Evolutionary conservation across 2,888 invertebrate species (phyloP), one percentile per base, ranked within the genome.

Genomic region (Diplazon laetatorius): DNA sequence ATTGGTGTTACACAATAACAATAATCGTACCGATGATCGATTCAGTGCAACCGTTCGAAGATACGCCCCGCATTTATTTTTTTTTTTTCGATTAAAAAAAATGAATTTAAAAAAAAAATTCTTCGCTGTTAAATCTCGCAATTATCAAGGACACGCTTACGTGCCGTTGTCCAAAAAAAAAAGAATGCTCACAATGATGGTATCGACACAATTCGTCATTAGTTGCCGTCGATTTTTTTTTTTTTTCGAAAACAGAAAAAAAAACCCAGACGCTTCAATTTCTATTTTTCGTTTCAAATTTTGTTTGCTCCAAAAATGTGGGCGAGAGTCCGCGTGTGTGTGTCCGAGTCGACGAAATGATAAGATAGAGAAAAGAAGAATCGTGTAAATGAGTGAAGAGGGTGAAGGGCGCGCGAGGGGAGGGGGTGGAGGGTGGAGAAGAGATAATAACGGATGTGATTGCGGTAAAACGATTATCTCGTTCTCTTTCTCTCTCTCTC

Each of bases 301-400:
- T 30, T 2, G n/a, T 25, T 6, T 22, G 6, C 25, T 52, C 25
- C 2, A 52, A 52, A 52, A 37, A n/a, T n/a, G 37, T 20, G n/a
- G n/a, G 30, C 16, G 55, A 55, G 16, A 30, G 14, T 30, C 16
- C 57, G 57, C 16, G 37, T 37, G 37, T 35, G 55, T 14, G 63
- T 69, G 62, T 78, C 77, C 77, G 55, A 78, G 74, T 71, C 74
- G 74, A 70, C 78, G 70, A 71, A 52, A 59, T 25, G 9, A 37
- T 37, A 62, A 30, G 6, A 39, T 18, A 22, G 18, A 22, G 52
- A 5, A 44, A 14, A n/a, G 48, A 48, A 16, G 39, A 18, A 18
- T 30, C 6, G 25, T 30, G 30, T 30, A 30, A 30, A 30, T 6
- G 55, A 46, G 20, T 6, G 5, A 18, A 42, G 25, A 25, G 1